Base-by-base conservation (phyloP, 2,888 invertebrate genomes). In the Drosophila rellima region DNA sequence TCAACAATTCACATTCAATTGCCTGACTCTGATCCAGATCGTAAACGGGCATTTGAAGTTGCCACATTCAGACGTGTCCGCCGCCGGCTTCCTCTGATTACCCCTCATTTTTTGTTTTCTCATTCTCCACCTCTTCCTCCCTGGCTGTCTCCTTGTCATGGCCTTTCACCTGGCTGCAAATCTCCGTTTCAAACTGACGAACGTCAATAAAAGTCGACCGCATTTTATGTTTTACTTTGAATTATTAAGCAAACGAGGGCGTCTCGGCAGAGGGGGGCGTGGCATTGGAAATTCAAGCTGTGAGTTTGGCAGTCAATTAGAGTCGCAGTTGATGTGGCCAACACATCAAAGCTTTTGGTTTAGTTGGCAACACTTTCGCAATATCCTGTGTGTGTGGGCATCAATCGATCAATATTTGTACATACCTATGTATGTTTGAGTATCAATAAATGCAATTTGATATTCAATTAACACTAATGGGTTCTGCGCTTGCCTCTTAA, bases 391-490 rank as follows among this genome's bases (percentile, higher is more conserved):
- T 50, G 18, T 26, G 7, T n/a, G 18, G 35, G 18, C 15, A 51
- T 17, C 60, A 26, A 10, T 61, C 26, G 10, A 37, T 37, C 37
- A 44, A 48, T 29, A 20, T 8, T n/a, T n/a, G n/a, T n/a, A n/a
- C n/a, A n/a, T n/a, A n/a, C n/a, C n/a, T n/a, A 35, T n/a, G 23
- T 26, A 8, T 29, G 8, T 15, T 17, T 40, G 29, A 29, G 55
- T 45, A 57, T 65, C 60, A 66, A 72, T 74, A 65, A 57, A 69
- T 70, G 66, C 67, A 70, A 82, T 77, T 78, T 74, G 65, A 85
- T 81, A 79, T 86, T 83, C 79, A 83, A 88, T 88, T 83, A 86
- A 69, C 74, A 65, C 83, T 88, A 83, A 86, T 86, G 80, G 83
- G 75, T 71, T 70, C 57, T 52, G 73, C 23, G 15, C 18, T 44